Evolutionary conservation across 2,888 invertebrate species (phyloP).

Genomic region (Alentia gelatinosa): DNA sequence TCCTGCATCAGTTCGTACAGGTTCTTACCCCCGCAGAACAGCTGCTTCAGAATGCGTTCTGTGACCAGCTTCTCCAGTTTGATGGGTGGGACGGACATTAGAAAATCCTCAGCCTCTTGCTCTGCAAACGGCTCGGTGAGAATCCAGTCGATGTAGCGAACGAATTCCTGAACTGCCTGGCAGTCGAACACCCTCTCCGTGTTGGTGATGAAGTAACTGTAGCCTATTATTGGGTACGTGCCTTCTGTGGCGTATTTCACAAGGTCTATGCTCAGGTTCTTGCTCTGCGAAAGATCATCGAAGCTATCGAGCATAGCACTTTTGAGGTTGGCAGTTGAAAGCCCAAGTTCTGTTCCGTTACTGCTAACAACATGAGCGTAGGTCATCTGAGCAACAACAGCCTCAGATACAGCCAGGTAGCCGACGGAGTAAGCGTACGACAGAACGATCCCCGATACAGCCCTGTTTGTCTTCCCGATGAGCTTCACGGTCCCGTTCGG

Average conservation of each 20-base stretch:
- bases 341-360: conserved; percentile 63
- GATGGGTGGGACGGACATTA: conserved; percentile 70
- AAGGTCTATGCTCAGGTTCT: conserved; percentile 63
- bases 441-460: conserved; percentile 59
- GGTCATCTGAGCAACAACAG: conserved; percentile 59
- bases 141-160: conserved; percentile 76
- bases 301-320: conserved; percentile 45
- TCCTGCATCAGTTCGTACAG: conserved; percentile 67
- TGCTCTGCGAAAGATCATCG: background rate
- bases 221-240: conserved; percentile 74
- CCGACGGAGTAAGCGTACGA: conserved; percentile 69
- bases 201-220: conserved; percentile 73
- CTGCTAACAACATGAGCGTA: conserved; percentile 65
- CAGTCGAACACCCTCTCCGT: conserved; percentile 68
- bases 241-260: conserved; percentile 62
- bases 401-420: conserved; percentile 73
- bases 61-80: conserved; percentile 62
- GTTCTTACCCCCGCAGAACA: conserved; percentile 68
- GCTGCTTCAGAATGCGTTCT: conserved; percentile 65
- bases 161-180: conserved; percentile 71
- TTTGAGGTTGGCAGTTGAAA: conserved; percentile 65
- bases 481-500: conserved; percentile 42
- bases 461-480: conserved; percentile 57
- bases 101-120: conserved; percentile 59
- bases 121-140: conserved; percentile 59